Evolutionary conservation across 2,888 invertebrate species (phyloP).

Genomic region (Tuberolachnus salignus): DNA sequence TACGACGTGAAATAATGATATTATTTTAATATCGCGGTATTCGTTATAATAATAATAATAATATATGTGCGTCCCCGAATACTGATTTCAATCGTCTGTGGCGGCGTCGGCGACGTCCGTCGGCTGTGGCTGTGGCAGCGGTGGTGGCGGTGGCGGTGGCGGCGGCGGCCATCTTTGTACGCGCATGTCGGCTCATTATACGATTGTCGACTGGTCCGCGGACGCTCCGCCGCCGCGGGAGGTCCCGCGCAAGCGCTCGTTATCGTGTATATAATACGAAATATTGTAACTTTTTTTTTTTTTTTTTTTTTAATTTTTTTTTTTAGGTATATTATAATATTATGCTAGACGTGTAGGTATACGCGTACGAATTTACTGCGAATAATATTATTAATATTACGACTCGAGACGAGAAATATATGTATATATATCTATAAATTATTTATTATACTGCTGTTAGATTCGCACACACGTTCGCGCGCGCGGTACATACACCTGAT

Average conservation of each 20-base stretch:
- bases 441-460: no score
- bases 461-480: no score
- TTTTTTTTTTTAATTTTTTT: no score
- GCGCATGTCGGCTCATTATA: slow-evolving; percentile 46
- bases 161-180: slow-evolving; percentile 50
- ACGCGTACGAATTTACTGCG: no score
- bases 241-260: slow-evolving; percentile 29
- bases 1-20: not conserved
- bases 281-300: not conserved
- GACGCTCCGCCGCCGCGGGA: slow-evolving; percentile 42
- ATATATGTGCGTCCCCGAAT: no score
- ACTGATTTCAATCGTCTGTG: slow-evolving; percentile 33
- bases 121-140: slow-evolving; percentile 16
- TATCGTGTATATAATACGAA: not conserved
- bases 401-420: no score
- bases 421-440: no score
- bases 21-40: not conserved
- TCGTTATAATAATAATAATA: no score
- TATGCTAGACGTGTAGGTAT: no score
- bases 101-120: not conserved
- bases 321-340: no score
- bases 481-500: no score
- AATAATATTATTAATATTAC: no score
- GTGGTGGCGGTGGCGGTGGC: not conserved
- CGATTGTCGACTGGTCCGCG: slow-evolving; percentile 52